Conservation (phyloP, 2,888 invertebrate genomes). For the Endomychus coccineus region DNA sequence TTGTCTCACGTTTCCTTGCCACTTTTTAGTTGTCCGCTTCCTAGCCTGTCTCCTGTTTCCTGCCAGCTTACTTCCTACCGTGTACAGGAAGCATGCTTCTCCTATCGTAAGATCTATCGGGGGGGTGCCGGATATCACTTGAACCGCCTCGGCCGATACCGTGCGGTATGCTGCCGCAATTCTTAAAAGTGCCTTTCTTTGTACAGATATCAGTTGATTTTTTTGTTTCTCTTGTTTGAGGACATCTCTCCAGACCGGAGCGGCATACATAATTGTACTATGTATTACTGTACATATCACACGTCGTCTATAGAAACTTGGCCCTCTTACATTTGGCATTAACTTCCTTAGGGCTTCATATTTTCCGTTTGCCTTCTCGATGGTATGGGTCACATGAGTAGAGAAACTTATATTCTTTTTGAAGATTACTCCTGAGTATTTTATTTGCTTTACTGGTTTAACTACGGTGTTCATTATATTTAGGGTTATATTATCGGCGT, state of each 20-base stretch:
- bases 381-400: not conserved
- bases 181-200: not conserved
- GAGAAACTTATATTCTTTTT: not conserved
- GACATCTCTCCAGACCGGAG: not conserved
- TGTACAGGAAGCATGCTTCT: too few relatives aligned
- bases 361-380: not conserved
- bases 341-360: constrained; percentile 1
- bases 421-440: not conserved
- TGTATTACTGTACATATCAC: not conserved
- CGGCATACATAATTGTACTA: constrained; percentile 1
- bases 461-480: constrained; percentile 1
- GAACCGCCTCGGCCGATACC: not conserved
- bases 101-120: constrained; percentile 1
- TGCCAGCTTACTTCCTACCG: not conserved
- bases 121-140: not conserved
- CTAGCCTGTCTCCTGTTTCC: constrained; percentile 5
- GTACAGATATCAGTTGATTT: not conserved
- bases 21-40: not conserved
- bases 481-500: not conserved
- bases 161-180: not conserved
- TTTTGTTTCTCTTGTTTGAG: not conserved
- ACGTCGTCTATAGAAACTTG: not conserved
- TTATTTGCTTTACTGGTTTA: too few relatives aligned
- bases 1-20: too few relatives aligned
- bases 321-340: constrained; percentile 4